Evolutionary conservation across 2,888 invertebrate species (phyloP), one percentile per base, ranked within the genome.

Genomic region (Epinotia demarniana): DNA sequence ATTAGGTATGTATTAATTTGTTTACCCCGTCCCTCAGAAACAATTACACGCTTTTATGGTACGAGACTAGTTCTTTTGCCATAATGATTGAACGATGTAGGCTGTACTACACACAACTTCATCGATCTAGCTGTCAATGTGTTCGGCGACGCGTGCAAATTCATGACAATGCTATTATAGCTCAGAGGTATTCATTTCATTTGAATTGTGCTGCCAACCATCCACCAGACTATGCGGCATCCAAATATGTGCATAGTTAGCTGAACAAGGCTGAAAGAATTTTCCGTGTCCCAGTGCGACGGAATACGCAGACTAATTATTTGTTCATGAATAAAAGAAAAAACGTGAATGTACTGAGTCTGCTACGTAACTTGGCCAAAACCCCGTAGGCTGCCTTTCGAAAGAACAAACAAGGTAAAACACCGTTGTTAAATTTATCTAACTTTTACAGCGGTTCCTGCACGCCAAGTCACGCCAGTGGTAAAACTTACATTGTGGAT

Each of bases 161-260:
- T 63, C 64, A 2, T 39, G 39, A 57, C 55, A 67, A 68, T 57
- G 18, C 49, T 49, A 16, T 27, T 64, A 64, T 16, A 49, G n/a
- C n/a, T 49, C n/a, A 16, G 19, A 67, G 18, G 55, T 33, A 67
- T 57, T 57, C 18, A 55, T 57, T 46, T 64, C 46, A 46, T 57
- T 67, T 39, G 53, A 66, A 55, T 57, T 57, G 18, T 13, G 55
- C 6, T 39, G 55, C 39, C 55, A 18, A 2, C 1, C 6, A 53
- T n/a, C 4, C 39, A 33, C 13, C 33, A 3, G 9, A 19, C 39
- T 11, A 69, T 46, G 27, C 3, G 18, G 58, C 18, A 49, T 58
- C 63, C 58, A 70, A 64, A 69, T 74, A 75, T 70, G 64, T 64
- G 74, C 70, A 74, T 74, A 69, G 72, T 43, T 57, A 43, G 67